Evolutionary conservation across 2,797 vertebrate genomes (phyloP).

Genomic region (Kryptopterus vitreolus): DNA sequence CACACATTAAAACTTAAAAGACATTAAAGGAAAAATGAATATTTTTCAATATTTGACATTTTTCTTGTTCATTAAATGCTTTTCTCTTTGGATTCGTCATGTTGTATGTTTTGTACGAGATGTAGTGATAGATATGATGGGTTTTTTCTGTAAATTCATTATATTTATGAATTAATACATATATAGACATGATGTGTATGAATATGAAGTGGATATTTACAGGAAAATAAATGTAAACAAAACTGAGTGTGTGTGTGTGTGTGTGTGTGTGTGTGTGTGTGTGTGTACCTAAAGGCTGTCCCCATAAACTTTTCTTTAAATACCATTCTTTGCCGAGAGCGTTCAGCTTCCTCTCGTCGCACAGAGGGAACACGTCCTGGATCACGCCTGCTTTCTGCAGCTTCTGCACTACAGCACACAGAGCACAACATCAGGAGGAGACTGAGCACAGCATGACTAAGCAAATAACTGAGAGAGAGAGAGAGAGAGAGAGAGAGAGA

Average conservation of each 20-base stretch:
- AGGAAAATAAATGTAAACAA: background rate
- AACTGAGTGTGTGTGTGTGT: background rate
- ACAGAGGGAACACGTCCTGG: constrained; percentile 69
- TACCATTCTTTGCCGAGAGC: constrained; percentile 73
- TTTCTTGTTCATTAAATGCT: no score
- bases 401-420: constrained; percentile 75
- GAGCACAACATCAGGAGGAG: background rate
- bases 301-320: constrained; percentile 67
- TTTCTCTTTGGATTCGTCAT: background rate
- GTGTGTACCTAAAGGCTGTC: constrained; percentile 75
- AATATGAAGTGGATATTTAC: background rate
- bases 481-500: background rate
- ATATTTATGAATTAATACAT: background rate
- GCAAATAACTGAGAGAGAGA: constrained; percentile 31
- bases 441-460: constrained; percentile 40
- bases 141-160: background rate
- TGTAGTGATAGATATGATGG: background rate
- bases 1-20: background rate
- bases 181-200: background rate
- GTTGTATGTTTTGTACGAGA: no score
- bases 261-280: no score
- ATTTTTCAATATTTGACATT: no score
- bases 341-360: constrained; percentile 65
- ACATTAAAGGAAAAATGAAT: background rate
- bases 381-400: constrained; percentile 69